Evolutionary conservation across 1,140 invertebrate species (phyloP), one percentile per base, ranked within the genome.

Genomic region (Phymastichus coffea): DNA sequence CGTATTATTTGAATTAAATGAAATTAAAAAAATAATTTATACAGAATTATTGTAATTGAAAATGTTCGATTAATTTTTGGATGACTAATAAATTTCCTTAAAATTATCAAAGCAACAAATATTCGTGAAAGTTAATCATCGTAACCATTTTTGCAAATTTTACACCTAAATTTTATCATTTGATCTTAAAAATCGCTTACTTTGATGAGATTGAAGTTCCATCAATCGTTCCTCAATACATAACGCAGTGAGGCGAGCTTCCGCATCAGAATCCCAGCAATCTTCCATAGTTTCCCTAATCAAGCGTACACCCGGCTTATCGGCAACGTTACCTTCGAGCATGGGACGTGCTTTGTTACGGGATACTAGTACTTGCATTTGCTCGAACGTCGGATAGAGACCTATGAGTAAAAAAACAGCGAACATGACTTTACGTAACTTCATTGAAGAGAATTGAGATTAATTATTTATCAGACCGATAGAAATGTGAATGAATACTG

Each of bases 181-280:
- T 7, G 17, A 23, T 49, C 17, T 40, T 40, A 25, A 41, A 55
- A 38, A 66, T 73, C 80, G 81, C 51, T 66, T 69, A 74, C 74
- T 70, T 67, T 68, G 68, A 66, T 76, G 79, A 23, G 81, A 82
- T 43, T 89, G 86, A 46, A 94, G 77, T 71, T 95, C 92, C 20
- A 84, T 80, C 64, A 95, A 82, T 25, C 94, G 82, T 75, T 95
- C 93, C 66, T 93, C 90, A 8, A 95, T 93, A 78, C 93, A 95
- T 7, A 95, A 82, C 2, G 93, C 90, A 10, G 93, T 95, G 30
- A 97, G 80, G 61, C 94, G 85, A 7, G 94, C 94, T 71, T 96
- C 94, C 0, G 93, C 92, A 77, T 96, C 94, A 57, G 94, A 88
- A 76, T 97, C 94, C 93, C 93, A 96, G 79, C 93, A 96, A 71